Evolutionary conservation across 35 echinoderm and acorn worm species (phyloP).

Genomic region (Patiria miniata): DNA sequence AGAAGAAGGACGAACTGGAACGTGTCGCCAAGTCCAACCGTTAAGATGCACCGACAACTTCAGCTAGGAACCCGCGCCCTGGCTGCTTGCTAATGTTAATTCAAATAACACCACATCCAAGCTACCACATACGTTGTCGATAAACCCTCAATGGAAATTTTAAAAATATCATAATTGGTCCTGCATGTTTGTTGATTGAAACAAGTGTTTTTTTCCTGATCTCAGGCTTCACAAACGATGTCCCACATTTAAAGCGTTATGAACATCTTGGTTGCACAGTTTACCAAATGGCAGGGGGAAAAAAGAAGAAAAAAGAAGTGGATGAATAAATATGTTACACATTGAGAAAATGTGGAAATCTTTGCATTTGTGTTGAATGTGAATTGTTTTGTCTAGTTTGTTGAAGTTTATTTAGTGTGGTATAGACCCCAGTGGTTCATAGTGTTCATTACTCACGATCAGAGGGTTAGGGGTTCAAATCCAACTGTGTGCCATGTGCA

Average conservation of each 20-base stretch:
- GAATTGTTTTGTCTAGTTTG: neutral
- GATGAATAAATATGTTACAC: neutral
- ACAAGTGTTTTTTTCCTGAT: neutral
- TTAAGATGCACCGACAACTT: constrained; percentile 58
- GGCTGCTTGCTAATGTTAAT: neutral
- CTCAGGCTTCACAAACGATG: neutral
- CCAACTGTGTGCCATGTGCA: neutral
- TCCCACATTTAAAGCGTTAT: neutral
- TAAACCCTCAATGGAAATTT: neutral
- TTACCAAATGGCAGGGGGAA: neutral
- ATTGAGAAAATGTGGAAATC: neutral
- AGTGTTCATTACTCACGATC: neutral
- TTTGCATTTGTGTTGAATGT: neutral
- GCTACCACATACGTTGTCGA: neutral
- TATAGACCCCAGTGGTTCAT: neutral
- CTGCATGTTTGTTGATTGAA: neutral
- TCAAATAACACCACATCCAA: neutral
- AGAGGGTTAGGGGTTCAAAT: too few species aligned
- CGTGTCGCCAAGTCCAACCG: constrained; percentile 99
- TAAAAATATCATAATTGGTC: neutral
- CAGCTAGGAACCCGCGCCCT: neutral
- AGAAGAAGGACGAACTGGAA: constrained; percentile 99
- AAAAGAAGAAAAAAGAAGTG: neutral
- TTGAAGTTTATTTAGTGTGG: neutral
- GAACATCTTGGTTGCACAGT: neutral